Conservation (phyloP, 2,888 invertebrate species). For the Bombyx huttoni region DNA sequence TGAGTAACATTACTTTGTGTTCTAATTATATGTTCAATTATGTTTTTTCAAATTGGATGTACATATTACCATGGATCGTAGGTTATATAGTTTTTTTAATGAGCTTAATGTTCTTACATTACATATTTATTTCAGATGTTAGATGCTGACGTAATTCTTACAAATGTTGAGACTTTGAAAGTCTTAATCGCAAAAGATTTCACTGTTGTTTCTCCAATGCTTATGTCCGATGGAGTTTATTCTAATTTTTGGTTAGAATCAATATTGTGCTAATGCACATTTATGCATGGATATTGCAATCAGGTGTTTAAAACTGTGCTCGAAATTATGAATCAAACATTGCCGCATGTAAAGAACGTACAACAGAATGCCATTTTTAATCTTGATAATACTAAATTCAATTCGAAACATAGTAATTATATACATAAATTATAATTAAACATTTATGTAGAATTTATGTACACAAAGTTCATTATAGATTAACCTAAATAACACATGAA, state of each 20-base stretch:
- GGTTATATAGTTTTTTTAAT: too few species aligned
- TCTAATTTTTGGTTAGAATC: slow-evolving; percentile 91
- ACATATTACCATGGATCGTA: too few species aligned
- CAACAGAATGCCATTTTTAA: slow-evolving; percentile 7
- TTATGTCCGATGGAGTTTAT: slow-evolving; percentile 88
- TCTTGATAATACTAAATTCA: neutral
- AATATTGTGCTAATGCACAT: slow-evolving; percentile 13
- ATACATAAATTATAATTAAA: too few species aligned
- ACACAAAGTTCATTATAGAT: too few species aligned
- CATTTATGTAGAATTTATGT: too few species aligned
- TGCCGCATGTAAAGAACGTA: slow-evolving; percentile 8
- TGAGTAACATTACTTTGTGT: too few species aligned
- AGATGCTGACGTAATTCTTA: slow-evolving; percentile 88
- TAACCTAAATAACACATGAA: too few species aligned
- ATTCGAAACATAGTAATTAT: too few species aligned
- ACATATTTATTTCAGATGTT: slow-evolving; percentile 75
- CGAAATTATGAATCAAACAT: slow-evolving; percentile 1
- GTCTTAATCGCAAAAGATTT: slow-evolving; percentile 74
- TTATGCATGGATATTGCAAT: slow-evolving; percentile 10
- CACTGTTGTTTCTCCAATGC: slow-evolving; percentile 86
- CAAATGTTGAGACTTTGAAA: slow-evolving; percentile 75
- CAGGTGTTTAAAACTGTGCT: slow-evolving; percentile 9
- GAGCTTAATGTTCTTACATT: neutral
- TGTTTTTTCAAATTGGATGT: neutral
- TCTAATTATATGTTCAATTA: neutral